phyloP scores from a whole-genome alignment of 2,888 invertebrate species.

The Lacanobia oleracea region DNA sequence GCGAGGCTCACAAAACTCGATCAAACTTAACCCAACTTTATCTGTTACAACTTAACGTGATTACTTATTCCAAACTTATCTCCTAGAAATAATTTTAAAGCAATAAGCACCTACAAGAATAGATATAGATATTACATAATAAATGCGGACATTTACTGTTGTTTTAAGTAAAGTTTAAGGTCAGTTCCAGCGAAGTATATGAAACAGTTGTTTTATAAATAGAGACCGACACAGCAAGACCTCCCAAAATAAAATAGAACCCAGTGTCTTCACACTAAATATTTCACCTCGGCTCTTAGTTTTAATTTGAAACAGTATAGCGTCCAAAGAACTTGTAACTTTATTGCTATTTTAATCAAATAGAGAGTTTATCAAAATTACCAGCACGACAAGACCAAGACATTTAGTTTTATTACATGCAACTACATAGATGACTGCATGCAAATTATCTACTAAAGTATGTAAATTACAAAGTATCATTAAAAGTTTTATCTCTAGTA shows the following conservation, averaged over 20 bases:
- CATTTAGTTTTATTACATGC: constrained; percentile 8
- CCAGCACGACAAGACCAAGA: constrained; percentile 5
- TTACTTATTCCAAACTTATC: constrained; percentile 1
- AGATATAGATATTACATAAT: background rate
- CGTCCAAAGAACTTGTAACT: background rate
- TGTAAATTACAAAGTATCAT: constrained; percentile 3
- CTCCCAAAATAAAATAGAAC: too few species aligned
- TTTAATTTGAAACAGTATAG: too few species aligned
- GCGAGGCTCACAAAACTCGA: background rate
- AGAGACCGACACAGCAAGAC: too few species aligned
- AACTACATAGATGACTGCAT: constrained; percentile 14
- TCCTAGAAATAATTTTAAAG: constrained; percentile 2
- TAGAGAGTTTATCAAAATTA: constrained; percentile 14
- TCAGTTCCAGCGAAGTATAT: background rate
- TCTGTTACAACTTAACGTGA: background rate
- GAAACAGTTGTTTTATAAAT: background rate
- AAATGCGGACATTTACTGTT: constrained; percentile 4
- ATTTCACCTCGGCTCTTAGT: too few species aligned
- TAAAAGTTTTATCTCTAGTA: background rate
- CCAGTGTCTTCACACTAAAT: too few species aligned
- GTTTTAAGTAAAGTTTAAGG: background rate
- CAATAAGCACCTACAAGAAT: background rate
- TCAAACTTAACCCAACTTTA: constrained; percentile 8
- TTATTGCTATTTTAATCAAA: constrained; percentile 6
- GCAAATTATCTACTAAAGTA: constrained; percentile 1